Evolutionary conservation across 1,140 invertebrate species (phyloP), one percentile per base, ranked within the genome.

Genomic region (Drosophila tani): DNA sequence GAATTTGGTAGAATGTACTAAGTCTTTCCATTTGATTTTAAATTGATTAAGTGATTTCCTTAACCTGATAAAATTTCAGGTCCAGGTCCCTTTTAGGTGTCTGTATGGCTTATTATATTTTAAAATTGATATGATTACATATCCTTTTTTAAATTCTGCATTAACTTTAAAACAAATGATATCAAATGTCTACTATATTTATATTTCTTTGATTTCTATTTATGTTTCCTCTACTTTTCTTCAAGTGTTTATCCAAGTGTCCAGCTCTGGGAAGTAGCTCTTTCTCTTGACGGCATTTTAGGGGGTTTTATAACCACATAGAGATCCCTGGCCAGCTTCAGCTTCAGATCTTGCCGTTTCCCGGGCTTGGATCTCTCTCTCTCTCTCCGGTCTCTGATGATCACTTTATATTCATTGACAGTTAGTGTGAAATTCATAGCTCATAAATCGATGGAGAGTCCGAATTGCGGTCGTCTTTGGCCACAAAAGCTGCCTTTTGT

Each of bases 331-430:
- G 19, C 7, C 32, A 60, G 17, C 64, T 15, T 79, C 32, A 56
- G 17, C 64, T 15, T 79, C 43, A 63, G 75, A 79, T 79, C 65
- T 79, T 24, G 75, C 75, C 75, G 75, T 77, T 58, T 21, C 17
- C 15, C 11, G 6, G 11, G 4, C 12, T 38, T 19, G 51, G 32
- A 27, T n/a, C n/a, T n/a, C n/a, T 35, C 55, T 35, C 46, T 40
- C 40, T 45, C 49, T 63, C 21, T 4, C 27, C 49, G 7, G 11
- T 41, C 46, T 75, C 65, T 57, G 66, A 90, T 90, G 86, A 90
- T 90, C 85, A 85, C 85, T 90, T 90, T 90, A 90, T 90, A 77
- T 84, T 90, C 85, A 90, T 90, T 90, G 85, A 90, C 85, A 79
- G 75, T 85, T 76, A 82, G 85, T 90, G 86, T 90, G 82, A 90